Evolutionary conservation across 1,140 invertebrate species (phyloP), one percentile per base, ranked within the genome.

Genomic region (Megathymus violae): DNA sequence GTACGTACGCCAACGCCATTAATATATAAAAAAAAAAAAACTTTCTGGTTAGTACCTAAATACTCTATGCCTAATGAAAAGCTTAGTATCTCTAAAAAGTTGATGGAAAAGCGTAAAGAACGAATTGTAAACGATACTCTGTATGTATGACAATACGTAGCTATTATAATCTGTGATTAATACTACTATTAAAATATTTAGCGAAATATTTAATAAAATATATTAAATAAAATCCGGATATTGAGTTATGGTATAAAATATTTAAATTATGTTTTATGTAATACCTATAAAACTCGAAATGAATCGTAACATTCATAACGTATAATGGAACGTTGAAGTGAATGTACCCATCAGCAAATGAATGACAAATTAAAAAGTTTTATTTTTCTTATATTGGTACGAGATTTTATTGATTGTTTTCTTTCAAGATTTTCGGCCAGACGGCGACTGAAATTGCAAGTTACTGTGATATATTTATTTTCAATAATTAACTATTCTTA

Each of bases 401-500:
- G 83, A 91, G 85, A 92, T 91, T 91, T 91, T 91, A 92, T 92
- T 91, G 91, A 92, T 91, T 91, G 91, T 92, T 92, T 92, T 91
- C 89, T 91, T 91, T 92, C 89, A 89, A 88, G 89, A 89, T 89
- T 91, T 91, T 91, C 83, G 90, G 89, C 88, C 87, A 91, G 90
- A 91, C 89, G 89, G 89, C 88, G 85, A 89, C 86, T 89, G 87
- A 89, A 89, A 89, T 86, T 91, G 85, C 85, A 91, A 89, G 87
- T 89, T 91, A 85, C 87, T 91, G 87, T 91, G 89, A 89, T 89
- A 91, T 91, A 91, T 89, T 91, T 91, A 89, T 91, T 91, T 89
- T 91, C 82, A 81, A 83, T 90, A 87, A 85, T 90, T 91, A 86
- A 89, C 81, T 89, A 90, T 91, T 91, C 86, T 91, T 88, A 88